These are phyloP conservation scores for Hemistola chrysoprasaria DNA, from an alignment of 2,888 invertebrate species.

Conservation along the genomic window DNA sequence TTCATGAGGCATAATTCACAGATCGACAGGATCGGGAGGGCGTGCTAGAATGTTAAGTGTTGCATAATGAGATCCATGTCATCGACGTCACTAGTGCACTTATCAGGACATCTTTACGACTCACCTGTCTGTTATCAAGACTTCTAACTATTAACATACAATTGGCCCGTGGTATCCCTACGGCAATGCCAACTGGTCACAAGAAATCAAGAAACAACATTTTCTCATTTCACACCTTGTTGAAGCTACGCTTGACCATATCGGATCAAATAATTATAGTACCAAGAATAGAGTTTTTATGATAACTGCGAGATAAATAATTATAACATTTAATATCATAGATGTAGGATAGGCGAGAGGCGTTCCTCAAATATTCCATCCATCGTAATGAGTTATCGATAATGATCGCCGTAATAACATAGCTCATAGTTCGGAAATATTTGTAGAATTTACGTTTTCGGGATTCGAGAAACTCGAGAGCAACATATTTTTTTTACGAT, in stretches of 20 bases:
- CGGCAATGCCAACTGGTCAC: constrained; percentile 2
- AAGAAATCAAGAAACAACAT: constrained; percentile 4
- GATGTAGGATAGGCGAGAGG: constrained; percentile 44
- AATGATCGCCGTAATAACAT: constrained; percentile 61
- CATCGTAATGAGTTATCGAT: constrained; percentile 66
- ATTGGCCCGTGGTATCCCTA: background rate
- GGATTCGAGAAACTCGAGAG: constrained; percentile 6
- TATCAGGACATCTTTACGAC: constrained; percentile 6
- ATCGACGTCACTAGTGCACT: constrained; percentile 4
- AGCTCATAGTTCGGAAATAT: constrained; percentile 38
- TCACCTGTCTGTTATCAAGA: constrained; percentile 9
- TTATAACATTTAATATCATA: constrained; percentile 42
- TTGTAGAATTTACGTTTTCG: constrained; percentile 33
- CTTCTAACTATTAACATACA: constrained; percentile 9
- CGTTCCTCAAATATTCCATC: constrained; percentile 63
- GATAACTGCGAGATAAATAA: constrained; percentile 40
- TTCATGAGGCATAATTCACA: too few species aligned
- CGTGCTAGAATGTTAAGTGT: background rate
- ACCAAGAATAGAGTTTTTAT: constrained; percentile 6
- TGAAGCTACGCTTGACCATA: constrained; percentile 12
- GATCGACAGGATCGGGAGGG: too few species aligned
- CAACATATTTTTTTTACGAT: constrained; percentile 10
- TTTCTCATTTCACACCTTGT: constrained; percentile 22
- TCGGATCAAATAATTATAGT: constrained; percentile 15
- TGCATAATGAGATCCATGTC: constrained; percentile 2